Percentiles rank a stretch among this genome's conserved stretches.
phyloP scores from a whole-genome alignment of 2,113 vertebrate genomes.

The Dasypus novemcinctus region DNA sequence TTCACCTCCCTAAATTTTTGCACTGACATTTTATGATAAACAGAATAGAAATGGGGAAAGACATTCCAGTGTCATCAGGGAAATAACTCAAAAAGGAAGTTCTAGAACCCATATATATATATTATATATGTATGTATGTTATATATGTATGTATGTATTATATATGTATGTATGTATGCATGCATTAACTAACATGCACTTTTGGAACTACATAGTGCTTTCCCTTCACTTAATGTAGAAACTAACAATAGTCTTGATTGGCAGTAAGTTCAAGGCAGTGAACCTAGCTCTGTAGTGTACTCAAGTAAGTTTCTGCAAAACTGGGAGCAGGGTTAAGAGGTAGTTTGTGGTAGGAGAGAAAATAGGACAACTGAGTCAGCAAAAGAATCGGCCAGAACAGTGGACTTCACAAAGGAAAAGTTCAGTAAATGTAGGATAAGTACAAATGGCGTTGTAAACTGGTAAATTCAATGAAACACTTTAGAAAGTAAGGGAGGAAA shows the following conservation, averaged over 20 bases:
- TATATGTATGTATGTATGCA: too few relatives aligned
- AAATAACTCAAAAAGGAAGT: not conserved
- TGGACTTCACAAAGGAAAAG: not conserved
- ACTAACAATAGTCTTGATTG: not conserved
- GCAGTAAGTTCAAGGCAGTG: not conserved
- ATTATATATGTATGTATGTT: too few relatives aligned
- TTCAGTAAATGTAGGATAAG: not conserved
- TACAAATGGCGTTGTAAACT: not conserved
- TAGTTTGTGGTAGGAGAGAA: not conserved
- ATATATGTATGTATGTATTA: too few relatives aligned
- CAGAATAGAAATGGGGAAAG: not conserved
- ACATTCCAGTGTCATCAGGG: not conserved
- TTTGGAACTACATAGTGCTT: not conserved
- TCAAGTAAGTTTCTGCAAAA: not conserved
- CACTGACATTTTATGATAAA: not conserved
- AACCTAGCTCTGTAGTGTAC: fast-evolving
- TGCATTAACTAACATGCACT: not conserved
- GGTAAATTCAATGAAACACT: not conserved
- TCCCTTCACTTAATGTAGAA: not conserved
- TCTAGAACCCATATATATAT: not conserved
- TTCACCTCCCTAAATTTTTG: not conserved
- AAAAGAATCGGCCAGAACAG: not conserved
- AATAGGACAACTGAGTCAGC: not conserved
- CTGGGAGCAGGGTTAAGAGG: too few relatives aligned
- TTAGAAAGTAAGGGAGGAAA: not conserved